phyloP scores from a whole-genome alignment of 2,888 invertebrate genomes.

The Zonitis immaculata region DNA sequence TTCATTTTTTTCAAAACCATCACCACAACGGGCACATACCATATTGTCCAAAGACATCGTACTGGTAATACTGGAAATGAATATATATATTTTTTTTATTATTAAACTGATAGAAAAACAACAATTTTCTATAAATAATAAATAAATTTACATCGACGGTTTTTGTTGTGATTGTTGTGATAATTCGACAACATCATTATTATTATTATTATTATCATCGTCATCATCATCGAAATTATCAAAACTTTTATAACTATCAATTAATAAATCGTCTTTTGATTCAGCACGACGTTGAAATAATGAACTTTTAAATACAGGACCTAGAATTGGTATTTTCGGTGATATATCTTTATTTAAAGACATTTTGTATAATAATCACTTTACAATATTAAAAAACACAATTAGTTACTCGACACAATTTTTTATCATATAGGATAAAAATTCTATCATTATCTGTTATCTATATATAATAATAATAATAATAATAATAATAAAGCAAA shows the following conservation, averaged over 20 bases:
- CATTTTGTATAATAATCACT: too few relatives aligned
- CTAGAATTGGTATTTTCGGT: slow-evolving; percentile 38
- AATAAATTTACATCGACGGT: not conserved
- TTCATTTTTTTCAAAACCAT: slow-evolving; percentile 94
- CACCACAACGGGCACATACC: slow-evolving; percentile 92
- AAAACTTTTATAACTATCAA: slow-evolving; percentile 16
- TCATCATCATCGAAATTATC: slow-evolving; percentile 3
- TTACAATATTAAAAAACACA: too few relatives aligned
- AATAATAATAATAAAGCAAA: not conserved
- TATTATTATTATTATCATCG: too few relatives aligned
- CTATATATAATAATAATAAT: too few relatives aligned
- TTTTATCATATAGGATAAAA: not conserved
- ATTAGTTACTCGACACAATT: not conserved
- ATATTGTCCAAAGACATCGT: slow-evolving; percentile 86
- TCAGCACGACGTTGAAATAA: slow-evolving; percentile 37
- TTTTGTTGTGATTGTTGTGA: not conserved
- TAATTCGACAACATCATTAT: slow-evolving; percentile 3
- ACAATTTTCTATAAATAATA: not conserved
- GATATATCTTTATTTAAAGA: slow-evolving; percentile 34
- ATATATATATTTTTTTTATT: too few relatives aligned
- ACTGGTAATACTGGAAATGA: slow-evolving; percentile 50
- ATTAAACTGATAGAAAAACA: not conserved
- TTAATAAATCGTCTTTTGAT: slow-evolving; percentile 32
- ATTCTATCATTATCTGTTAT: not conserved
- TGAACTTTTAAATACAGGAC: slow-evolving; percentile 33